Evolutionary conservation across 2,797 vertebrate genomes (phyloP), one percentile per base, ranked within the genome.

Genomic region (Mormyrops attenuatus): DNA sequence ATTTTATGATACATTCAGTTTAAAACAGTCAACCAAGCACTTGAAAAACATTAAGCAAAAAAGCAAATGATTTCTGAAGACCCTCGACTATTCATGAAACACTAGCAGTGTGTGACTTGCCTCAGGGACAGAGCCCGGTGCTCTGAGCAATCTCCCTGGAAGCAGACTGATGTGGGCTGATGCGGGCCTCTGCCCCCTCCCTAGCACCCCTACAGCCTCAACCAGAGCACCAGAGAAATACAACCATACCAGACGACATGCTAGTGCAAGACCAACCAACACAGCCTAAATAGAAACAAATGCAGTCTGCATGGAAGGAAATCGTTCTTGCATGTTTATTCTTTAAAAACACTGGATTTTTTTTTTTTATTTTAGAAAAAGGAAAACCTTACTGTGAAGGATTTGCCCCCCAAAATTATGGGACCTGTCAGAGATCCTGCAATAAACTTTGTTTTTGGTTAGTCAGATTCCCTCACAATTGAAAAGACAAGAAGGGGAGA

Each of bases 1-100:
- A 88, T 84, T 90, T 93, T 94, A 95, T 96, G 93, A 94, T 96
- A 96, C 95, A 96, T 96, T 96, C 95, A 95, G 90, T 95, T 94
- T 92, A 91, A 94, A 95, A 95, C 93, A 93, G 90, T 94, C 89
- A 92, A 93, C 90, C 90, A 93, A 94, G 93, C 93, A 93, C 88
- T 77, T 91, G 91, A 91, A 93, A 94, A 93, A 91, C 88, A 55
- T 90, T 89, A 90, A 91, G 88, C 57, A 89, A 92, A 90, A 92
- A 91, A 89, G 88, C 52, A 66, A 66, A 49, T 85, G 84, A 52
- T 53, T 86, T 86, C 20, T 60, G 34, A 57, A 88, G 41, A 52
- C 84, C 84, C 85, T 77, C 26, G 20, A 57, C 77, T 89, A 77
- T 52, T 88, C 20, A 77, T 53, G 47, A 34, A 88, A 77, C 73